Conservation (phyloP, 2,113 vertebrate genomes). For the Dromas ardeola region DNA sequence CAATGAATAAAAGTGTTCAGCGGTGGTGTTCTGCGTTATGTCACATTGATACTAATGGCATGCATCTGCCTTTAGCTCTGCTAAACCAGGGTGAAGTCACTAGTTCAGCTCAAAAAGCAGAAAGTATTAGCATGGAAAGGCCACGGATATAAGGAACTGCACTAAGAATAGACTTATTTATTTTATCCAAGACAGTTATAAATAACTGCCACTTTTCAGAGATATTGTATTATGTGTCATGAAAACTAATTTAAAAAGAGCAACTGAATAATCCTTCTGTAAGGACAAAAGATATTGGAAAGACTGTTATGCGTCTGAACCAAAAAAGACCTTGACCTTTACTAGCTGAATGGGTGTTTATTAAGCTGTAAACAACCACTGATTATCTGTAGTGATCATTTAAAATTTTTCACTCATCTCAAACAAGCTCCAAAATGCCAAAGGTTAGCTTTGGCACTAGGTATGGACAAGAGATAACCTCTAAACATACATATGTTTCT, state of each 20-base stretch:
- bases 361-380: slow-evolving; percentile 33
- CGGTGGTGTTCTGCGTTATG: fast-evolving
- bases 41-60: neutral
- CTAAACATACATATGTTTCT: neutral
- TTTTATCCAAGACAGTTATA: neutral
- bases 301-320: neutral
- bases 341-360: slow-evolving; percentile 33
- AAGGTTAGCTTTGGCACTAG: neutral
- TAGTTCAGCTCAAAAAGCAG: neutral
- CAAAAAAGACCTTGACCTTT: slow-evolving; percentile 50
- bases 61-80: neutral
- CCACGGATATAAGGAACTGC: neutral
- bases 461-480: neutral
- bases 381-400: neutral
- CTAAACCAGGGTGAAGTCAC: neutral
- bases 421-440: neutral
- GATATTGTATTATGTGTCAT: neutral
- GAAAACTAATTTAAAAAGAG: slow-evolving; percentile 42
- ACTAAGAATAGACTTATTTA: slow-evolving; percentile 8
- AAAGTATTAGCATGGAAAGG: neutral
- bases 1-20: neutral
- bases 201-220: slow-evolving; percentile 8
- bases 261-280: slow-evolving; percentile 1
- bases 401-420: neutral
- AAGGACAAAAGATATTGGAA: slow-evolving; percentile 27